phyloP scores from a whole-genome alignment of 2,797 vertebrate species.

The Balearica regulorum region DNA sequence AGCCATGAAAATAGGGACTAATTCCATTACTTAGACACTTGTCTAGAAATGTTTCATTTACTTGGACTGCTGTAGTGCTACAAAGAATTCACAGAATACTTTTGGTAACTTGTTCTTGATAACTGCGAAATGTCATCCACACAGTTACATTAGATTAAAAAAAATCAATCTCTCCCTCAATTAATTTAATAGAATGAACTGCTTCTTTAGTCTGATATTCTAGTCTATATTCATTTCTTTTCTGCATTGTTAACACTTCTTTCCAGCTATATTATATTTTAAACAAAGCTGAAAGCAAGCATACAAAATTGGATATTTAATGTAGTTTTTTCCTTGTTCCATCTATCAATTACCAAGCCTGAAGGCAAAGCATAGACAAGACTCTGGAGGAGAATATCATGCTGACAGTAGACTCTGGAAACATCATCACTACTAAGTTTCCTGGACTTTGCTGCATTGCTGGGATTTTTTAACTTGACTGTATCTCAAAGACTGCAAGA shows the following conservation, averaged over 20 bases:
- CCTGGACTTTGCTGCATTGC: background rate
- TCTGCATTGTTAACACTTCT: background rate
- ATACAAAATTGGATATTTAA: background rate
- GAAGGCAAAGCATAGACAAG: background rate
- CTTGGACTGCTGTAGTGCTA: background rate
- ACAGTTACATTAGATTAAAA: background rate
- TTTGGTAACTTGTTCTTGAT: background rate
- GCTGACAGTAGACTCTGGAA: background rate
- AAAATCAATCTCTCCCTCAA: background rate
- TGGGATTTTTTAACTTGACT: background rate
- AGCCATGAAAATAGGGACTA: background rate
- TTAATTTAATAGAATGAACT: background rate
- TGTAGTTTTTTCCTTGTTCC: fast-evolving
- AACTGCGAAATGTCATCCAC: background rate
- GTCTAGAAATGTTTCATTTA: background rate
- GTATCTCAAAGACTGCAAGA: background rate
- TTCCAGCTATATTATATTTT: background rate
- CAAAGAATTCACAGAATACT: background rate
- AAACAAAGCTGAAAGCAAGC: background rate
- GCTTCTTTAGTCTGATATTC: background rate
- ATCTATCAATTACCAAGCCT: background rate
- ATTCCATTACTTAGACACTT: background rate
- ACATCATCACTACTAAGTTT: background rate
- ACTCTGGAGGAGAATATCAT: background rate
- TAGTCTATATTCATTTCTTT: background rate